Base-by-base conservation (phyloP, 2,888 invertebrate species). In the Spilosoma lubricipeda region DNA sequence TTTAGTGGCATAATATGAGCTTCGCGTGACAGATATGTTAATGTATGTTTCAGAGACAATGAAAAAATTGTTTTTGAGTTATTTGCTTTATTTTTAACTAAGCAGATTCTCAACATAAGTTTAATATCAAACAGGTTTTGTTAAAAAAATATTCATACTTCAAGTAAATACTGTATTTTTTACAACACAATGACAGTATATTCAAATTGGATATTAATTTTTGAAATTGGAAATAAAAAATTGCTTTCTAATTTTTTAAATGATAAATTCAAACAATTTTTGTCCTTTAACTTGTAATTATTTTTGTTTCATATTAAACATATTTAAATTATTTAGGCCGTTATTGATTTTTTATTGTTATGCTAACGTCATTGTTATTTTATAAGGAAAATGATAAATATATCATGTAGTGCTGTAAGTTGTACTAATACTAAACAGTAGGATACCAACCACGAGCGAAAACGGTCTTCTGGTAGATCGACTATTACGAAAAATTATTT, bases 351-450 rank as follows among this genome's bases (percentile, higher is more conserved):
- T 63, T 63, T 63, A 30, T 63, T 63, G 13, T 15, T 27, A 63
- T 15, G 59, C 27, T 18, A 27, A 27, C 59, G 15, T 27, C 59
- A 63, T 52, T 68, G 52, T 68, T 30, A 36, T 69, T 69, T n/a
- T 69, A 69, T 56, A 52, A 69, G 69, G 69, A 69, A 56, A 68
- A 69, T 52, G 18, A 69, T 56, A n/a, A 9, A 18, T 3, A n/a
- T 36, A 4, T 56, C 3, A 45, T 42, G 45, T 45, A 13, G 9
- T 67, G 27, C 56, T 20, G 27, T 67, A 30, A 45, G 5, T 67
- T 48, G 45, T 48, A 48, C 33, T 33, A 67, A 20, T 67, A 48
- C 30, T 48, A 27, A 67, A 48, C 45, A 67, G 67, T 67, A 30
- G 23, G 23, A 23, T 30, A 67, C 33, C 30, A 33, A 23, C 67